A percentile compares a stretch with the other conserved stretches of the same genome.
Evolutionary conservation across 2,888 invertebrate genomes (phyloP).

Genomic region (Lutraria lutraria): DNA sequence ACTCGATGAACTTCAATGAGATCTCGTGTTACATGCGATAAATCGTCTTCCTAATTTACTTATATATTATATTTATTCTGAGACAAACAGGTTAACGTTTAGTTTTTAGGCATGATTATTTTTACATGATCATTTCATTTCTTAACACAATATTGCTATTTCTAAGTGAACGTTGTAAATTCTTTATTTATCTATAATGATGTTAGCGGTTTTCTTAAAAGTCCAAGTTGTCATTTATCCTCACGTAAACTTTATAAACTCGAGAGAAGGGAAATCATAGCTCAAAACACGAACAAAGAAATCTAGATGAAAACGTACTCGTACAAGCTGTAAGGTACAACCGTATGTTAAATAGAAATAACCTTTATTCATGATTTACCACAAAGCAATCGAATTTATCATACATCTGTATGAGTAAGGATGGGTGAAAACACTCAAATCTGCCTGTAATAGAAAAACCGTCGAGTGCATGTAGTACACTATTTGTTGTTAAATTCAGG

Average conservation of each 20-base stretch:
- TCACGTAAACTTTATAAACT: neutral
- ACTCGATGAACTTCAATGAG: no score
- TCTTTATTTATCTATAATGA: no score
- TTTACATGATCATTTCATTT: no score
- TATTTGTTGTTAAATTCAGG: neutral
- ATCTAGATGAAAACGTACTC: neutral
- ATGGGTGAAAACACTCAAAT: neutral
- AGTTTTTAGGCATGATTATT: no score
- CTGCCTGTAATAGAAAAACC: neutral
- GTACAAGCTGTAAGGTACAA: neutral
- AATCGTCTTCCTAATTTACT: no score
- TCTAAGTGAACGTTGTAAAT: no score
- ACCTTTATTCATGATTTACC: slow-evolving; percentile 14
- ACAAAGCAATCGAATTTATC: slow-evolving; percentile 21
- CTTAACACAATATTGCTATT: no score
- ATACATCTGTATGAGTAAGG: slow-evolving; percentile 10
- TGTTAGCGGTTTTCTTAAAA: neutral
- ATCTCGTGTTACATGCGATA: no score
- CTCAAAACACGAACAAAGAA: slow-evolving; percentile 3
- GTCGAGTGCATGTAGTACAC: neutral
- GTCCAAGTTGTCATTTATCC: neutral
- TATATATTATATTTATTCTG: no score
- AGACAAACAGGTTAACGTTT: no score
- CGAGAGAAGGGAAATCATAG: neutral
- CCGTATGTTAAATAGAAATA: neutral